Evolutionary conservation across 2,888 invertebrate species (phyloP).

Genomic region (Cataglyphis cursor): DNA sequence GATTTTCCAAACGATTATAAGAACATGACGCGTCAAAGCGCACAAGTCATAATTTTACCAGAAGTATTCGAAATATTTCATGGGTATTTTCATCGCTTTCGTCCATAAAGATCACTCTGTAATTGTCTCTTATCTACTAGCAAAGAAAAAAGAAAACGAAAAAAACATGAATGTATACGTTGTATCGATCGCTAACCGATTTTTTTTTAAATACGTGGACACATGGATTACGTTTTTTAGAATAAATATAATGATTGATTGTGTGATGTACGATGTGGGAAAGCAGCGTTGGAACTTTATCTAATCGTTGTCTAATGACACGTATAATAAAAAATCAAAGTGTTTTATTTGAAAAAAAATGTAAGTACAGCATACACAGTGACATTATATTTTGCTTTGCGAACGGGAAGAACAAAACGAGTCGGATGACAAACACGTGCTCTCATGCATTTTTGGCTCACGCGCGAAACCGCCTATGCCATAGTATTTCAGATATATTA

Average conservation of each 20-base stretch:
- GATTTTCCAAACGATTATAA: background rate
- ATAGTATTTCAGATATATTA: conserved; percentile 71
- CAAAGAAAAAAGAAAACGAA: conserved; percentile 25
- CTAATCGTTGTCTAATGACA: conserved; percentile 1
- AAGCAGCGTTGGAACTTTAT: conserved; percentile 36
- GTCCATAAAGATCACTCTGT: conserved; percentile 43
- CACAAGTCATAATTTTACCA: conserved; percentile 33
- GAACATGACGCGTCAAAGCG: background rate
- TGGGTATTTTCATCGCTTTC: conserved; percentile 64
- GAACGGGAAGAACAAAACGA: conserved; percentile 14
- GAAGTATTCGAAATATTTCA: conserved; percentile 55
- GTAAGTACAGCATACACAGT: conserved; percentile 3
- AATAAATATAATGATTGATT: conserved; percentile 41
- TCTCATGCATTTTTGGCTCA: conserved; percentile 72
- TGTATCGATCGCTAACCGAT: conserved; percentile 56
- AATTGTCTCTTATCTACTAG: conserved; percentile 57
- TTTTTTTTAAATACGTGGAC: conserved; percentile 59
- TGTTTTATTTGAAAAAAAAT: background rate
- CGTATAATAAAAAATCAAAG: conserved; percentile 23
- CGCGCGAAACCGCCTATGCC: conserved; percentile 62
- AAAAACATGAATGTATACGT: conserved; percentile 51
- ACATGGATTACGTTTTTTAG: conserved; percentile 60
- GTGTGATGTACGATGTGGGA: conserved; percentile 26
- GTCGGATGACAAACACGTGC: conserved; percentile 57
- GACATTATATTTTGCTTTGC: conserved; percentile 30